Base-by-base conservation (phyloP, 2,113 vertebrate species). In the Neomonachus schauinslandi region DNA sequence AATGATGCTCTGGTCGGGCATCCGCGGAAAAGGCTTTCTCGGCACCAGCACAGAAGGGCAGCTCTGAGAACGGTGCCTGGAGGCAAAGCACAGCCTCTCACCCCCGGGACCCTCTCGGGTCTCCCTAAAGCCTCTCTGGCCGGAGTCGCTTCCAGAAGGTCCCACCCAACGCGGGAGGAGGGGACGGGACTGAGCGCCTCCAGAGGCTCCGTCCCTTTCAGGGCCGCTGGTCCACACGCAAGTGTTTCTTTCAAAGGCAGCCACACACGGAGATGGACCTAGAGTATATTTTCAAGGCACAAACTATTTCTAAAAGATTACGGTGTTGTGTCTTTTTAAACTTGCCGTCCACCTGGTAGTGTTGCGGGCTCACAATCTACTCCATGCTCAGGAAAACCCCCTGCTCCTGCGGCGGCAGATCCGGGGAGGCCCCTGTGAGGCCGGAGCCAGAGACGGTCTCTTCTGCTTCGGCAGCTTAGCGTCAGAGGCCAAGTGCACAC, bases 61-160 rank as follows among this genome's bases (percentile, higher is more conserved):
- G 36, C 67, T 14, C 65, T 1, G 49, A 19, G 49, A 11, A 0
- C 14, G 0, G 1, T 11, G 46, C 19, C 5, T 1, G 39, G 21
- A 12, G 42, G 10, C 16, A 16, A 33, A 51, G 36, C 13, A 4
- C 15, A 3, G 28, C 13, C 63, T 65, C 63, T 65, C 11, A 2
- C 13, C 28, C 28, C 31, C 28, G 2, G 1, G 6, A 42, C n/a
- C 8, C 39, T 6, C 53, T 2, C 1, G 5, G 0, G 4, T 39
- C 18, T 61, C 18, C 53, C 14, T 1, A 10, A 26, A 16, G 51
- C 5, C 19, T 22, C 46, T 15, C 33, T 0, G 18, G 67, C 36
- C 4, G 1, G 3, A 8, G 65, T n/a, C 1, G 4, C 42, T 53
- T 22, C 28, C 24, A 15, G 80, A 55, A 14, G 7, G 39, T 21